Evolutionary conservation across 2,113 vertebrate species (phyloP).

Genomic region (Dicentrarchus labrax): DNA sequence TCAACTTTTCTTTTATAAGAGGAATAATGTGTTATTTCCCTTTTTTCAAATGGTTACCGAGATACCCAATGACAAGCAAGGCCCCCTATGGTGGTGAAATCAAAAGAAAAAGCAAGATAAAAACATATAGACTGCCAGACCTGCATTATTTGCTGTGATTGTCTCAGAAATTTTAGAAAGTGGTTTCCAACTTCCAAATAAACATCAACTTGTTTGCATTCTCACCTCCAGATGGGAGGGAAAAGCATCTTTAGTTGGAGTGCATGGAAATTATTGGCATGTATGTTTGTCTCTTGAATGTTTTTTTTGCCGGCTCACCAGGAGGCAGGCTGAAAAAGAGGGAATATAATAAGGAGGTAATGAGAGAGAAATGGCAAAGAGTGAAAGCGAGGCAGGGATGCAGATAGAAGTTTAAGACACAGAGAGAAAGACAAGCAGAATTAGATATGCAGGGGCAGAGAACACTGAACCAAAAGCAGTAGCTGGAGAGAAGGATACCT

Average conservation of each 20-base stretch:
- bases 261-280: constrained; percentile 17
- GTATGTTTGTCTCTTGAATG: constrained; percentile 5
- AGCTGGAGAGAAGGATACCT: constrained; percentile 53
- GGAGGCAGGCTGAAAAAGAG: constrained; percentile 15
- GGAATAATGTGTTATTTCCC: no score
- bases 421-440: constrained; percentile 23
- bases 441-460: constrained; percentile 40
- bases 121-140: not conserved
- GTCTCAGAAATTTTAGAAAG: constrained; percentile 4
- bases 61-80: not conserved
- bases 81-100: no score
- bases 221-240: not conserved
- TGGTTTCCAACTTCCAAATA: not conserved
- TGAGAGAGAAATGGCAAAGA: constrained; percentile 45
- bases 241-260: constrained; percentile 13
- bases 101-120: no score
- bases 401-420: constrained; percentile 21
- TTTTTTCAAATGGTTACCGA: not conserved
- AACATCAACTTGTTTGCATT: not conserved
- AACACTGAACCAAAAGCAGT: constrained; percentile 33
- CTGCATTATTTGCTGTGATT: constrained; percentile 10
- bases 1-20: not conserved
- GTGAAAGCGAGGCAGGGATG: constrained; percentile 1
- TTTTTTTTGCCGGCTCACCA: constrained; percentile 36
- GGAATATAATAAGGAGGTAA: constrained; percentile 56